Evolutionary conservation across 2,888 invertebrate species (phyloP), one percentile per base, ranked within the genome.

Genomic region (Dione juno): DNA sequence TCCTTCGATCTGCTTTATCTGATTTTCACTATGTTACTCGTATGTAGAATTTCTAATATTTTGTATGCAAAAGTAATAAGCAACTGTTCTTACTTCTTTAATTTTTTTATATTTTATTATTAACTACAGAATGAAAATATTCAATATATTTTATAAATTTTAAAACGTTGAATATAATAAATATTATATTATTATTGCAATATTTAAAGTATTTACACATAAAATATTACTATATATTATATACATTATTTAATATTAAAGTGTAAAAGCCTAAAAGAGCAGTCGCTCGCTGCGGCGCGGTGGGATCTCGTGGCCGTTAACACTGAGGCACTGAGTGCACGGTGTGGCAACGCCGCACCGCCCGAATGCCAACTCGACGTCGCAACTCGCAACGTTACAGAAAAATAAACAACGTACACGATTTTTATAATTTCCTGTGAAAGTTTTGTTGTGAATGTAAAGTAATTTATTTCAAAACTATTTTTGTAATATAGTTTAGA

Each of bases 311-410:
- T 59, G 59, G 40, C 59, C 59, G 59, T 59, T 59, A 59, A 5
- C 28, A 28, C 28, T 28, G 50, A 19, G 50, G 50, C 64, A 43
- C 68, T 66, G 63, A 43, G 19, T 52, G 67, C 37, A 50, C 71
- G 69, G 75, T 70, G 72, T 68, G 78, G 77, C 78, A 78, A 78
- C 79, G 74, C 74, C 79, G 79, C 78, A 53, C 67, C 53, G 35
- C 65, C 59, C 70, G 58, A 74, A 69, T 70, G 61, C 64, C 66
- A 67, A 71, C 67, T 53, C 69, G 59, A 70, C 63, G 43, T 53
- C 65, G 59, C 67, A 52, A 63, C 69, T 66, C 35, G 21, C 45
- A 53, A 67, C 50, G 37, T 52, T 58, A 65, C 58, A 35, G 54
- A 70, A 70, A 70, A 67, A 70, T 40, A 70, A 70, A 69, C 61